phyloP scores from a whole-genome alignment of 2,113 vertebrate species.

The Quiscalus mexicanus region DNA sequence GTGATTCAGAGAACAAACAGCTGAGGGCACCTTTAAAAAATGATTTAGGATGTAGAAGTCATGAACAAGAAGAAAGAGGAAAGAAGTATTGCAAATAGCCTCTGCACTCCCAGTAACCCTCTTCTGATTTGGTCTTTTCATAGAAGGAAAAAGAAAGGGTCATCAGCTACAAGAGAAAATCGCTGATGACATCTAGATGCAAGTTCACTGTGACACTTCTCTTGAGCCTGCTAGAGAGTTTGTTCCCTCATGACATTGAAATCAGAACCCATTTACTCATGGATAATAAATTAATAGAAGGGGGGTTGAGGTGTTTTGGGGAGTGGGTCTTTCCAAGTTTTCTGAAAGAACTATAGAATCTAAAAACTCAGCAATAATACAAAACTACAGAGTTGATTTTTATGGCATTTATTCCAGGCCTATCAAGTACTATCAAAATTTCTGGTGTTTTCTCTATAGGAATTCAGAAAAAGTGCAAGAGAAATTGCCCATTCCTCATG shows the following conservation, averaged over 20 bases:
- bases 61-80: neutral
- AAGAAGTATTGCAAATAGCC: neutral
- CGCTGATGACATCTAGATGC: neutral
- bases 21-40: neutral
- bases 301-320: fast-evolving
- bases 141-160: neutral
- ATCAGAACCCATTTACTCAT: neutral
- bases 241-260: neutral
- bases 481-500: neutral
- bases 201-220: fast-evolving
- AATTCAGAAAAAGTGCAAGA: neutral
- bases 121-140: neutral
- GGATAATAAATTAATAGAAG: neutral
- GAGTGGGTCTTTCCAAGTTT: neutral
- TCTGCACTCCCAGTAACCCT: neutral
- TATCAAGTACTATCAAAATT: neutral
- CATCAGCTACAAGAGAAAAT: neutral
- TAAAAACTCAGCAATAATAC: neutral
- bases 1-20: neutral
- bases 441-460: neutral
- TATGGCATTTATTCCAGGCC: neutral
- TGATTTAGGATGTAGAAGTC: neutral
- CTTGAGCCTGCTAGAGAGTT: neutral
- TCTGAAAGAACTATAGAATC: neutral
- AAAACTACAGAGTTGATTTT: neutral